Percentiles rank a stretch among this genome's conserved stretches.
Evolutionary conservation across 2,888 invertebrate genomes (phyloP).

Genomic region (Drosophila anceps): DNA sequence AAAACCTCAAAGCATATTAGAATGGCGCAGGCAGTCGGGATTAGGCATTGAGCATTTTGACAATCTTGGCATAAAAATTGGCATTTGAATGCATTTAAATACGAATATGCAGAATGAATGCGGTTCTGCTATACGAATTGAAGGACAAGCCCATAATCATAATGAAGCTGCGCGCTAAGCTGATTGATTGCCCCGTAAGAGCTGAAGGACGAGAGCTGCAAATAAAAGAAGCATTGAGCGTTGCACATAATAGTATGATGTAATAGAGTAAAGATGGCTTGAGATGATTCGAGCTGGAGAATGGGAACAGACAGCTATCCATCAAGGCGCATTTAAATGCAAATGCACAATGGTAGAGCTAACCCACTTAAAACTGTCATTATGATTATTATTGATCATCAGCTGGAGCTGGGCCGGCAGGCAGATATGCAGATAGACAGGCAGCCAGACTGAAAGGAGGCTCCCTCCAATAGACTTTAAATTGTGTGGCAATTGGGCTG

Average conservation of each 20-base stretch:
- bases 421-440: background rate
- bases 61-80: constrained; percentile 72
- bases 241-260: constrained; percentile 58
- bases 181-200: constrained; percentile 68
- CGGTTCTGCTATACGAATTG: constrained; percentile 20
- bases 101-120: constrained; percentile 58
- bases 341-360: constrained; percentile 54
- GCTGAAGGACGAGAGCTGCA: constrained; percentile 34
- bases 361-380: constrained; percentile 79
- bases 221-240: constrained; percentile 39
- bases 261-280: constrained; percentile 45
- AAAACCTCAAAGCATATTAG: constrained; percentile 60
- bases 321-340: constrained; percentile 70
- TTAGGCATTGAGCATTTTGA: constrained; percentile 61
- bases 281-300: constrained; percentile 14
- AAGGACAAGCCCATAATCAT: constrained; percentile 69
- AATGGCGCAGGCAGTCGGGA: constrained; percentile 51
- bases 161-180: constrained; percentile 74
- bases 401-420: constrained; percentile 4
- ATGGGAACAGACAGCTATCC: constrained; percentile 65
- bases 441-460: background rate
- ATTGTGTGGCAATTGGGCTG: constrained; percentile 35
- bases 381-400: constrained; percentile 80
- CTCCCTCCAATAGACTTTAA: constrained; percentile 49
- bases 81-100: constrained; percentile 75